Conservation (phyloP, 2,113 vertebrate genomes). For the Scalopus aquaticus region DNA sequence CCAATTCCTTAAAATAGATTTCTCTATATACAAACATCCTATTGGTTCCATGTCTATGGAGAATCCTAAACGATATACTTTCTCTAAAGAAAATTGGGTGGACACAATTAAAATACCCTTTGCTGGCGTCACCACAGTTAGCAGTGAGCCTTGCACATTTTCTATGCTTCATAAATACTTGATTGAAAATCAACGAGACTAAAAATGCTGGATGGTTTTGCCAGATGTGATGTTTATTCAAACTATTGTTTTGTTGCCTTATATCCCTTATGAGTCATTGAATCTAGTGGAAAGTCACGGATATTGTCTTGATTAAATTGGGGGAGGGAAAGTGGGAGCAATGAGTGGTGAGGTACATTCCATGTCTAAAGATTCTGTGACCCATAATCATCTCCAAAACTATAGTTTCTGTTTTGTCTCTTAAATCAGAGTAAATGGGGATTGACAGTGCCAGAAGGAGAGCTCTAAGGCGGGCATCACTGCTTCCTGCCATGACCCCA, state of each 20-base stretch:
- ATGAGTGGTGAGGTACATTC: not conserved
- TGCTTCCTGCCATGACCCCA: not conserved
- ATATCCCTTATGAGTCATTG: conserved; percentile 13
- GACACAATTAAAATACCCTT: not conserved
- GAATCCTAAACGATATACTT: not conserved
- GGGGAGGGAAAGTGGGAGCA: not conserved
- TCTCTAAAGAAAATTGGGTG: not conserved
- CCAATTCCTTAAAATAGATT: not conserved
- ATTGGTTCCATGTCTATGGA: not conserved
- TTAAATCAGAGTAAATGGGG: not conserved
- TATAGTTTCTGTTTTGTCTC: not conserved
- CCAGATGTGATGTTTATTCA: conserved; percentile 44
- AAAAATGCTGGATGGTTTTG: conserved; percentile 6
- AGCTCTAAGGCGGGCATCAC: not conserved
- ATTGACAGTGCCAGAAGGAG: not conserved
- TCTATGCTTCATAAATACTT: not conserved
- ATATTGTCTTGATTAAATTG: not conserved
- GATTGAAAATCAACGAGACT: not conserved
- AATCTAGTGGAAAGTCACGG: conserved; percentile 10
- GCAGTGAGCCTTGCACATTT: not conserved
- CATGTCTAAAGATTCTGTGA: conserved; percentile 13
- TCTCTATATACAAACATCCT: not conserved
- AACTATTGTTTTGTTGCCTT: not conserved
- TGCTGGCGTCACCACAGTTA: not conserved
- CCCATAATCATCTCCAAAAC: not conserved